Conservation (phyloP, 1,140 invertebrate genomes). For the Acyrthosiphon pisum region DNA sequence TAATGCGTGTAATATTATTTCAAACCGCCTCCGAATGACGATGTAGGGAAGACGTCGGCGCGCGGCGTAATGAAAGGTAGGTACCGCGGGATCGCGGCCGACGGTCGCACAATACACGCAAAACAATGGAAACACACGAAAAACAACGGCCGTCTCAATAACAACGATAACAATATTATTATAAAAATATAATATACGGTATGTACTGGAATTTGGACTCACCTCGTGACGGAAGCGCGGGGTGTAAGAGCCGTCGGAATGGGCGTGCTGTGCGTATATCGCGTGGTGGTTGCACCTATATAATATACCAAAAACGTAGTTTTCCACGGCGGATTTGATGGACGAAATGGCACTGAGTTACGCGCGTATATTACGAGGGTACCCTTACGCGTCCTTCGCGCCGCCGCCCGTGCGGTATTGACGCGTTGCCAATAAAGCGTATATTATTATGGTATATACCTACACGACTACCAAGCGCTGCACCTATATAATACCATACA, state of each 20-base stretch:
- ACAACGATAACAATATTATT: not conserved
- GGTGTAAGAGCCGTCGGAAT: not conserved
- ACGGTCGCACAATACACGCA: too few species aligned
- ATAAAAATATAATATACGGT: not conserved
- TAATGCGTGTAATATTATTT: not conserved
- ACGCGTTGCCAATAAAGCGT: slow-evolving; percentile 23
- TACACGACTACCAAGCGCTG: not conserved
- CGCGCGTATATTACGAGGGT: not conserved
- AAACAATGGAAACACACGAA: too few species aligned
- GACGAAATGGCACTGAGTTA: slow-evolving; percentile 53
- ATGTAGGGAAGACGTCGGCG: not conserved
- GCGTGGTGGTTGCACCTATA: not conserved
- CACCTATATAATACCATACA: not conserved
- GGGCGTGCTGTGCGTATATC: not conserved
- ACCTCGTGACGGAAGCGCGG: not conserved
- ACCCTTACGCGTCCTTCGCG: slow-evolving; percentile 49
- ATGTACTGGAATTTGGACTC: not conserved
- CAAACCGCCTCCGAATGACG: not conserved
- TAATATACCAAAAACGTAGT: not conserved
- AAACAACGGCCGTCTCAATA: too few species aligned
- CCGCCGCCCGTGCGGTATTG: slow-evolving; percentile 3
- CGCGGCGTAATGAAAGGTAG: not conserved
- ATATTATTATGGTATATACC: not conserved
- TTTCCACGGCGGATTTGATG: slow-evolving; percentile 37
- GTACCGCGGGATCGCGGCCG: too few species aligned